Percentiles rank a stretch among this genome's conserved stretches.
Evolutionary conservation across 2,888 invertebrate species (phyloP).

Genomic region (Carpatolechia fugitivella): DNA sequence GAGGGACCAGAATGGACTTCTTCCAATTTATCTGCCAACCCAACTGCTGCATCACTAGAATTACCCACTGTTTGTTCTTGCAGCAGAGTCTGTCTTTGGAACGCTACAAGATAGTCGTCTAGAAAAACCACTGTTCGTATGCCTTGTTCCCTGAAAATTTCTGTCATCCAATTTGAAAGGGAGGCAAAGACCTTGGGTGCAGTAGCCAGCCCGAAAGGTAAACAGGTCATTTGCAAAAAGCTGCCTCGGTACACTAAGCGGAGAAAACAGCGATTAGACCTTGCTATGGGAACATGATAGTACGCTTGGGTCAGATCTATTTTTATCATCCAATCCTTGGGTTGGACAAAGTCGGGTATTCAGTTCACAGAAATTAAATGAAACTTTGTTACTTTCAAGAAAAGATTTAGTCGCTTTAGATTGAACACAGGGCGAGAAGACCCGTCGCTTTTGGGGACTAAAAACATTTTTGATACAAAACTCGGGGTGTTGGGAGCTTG

Average conservation of each 20-base stretch:
- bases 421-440: constrained; percentile 20
- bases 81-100: constrained; percentile 2
- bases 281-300: constrained; percentile 16
- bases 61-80: not conserved
- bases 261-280: constrained; percentile 13
- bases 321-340: constrained; percentile 19
- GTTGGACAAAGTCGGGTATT: constrained; percentile 18
- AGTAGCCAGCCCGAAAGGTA: constrained; percentile 24
- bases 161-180: constrained; percentile 23
- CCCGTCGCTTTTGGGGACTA: constrained; percentile 22
- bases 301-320: constrained; percentile 20
- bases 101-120: constrained; percentile 18
- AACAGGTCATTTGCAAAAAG: constrained; percentile 23
- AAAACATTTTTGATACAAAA: constrained; percentile 23
- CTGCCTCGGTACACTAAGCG: constrained; percentile 9
- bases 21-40: constrained; percentile 18
- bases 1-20: constrained; percentile 16
- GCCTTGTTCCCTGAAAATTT: constrained; percentile 17
- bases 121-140: constrained; percentile 19
- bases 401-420: constrained; percentile 19
- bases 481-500: constrained; percentile 14
- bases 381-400: constrained; percentile 14
- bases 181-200: constrained; percentile 22
- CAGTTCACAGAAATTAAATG: constrained; percentile 19
- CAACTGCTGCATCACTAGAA: constrained; percentile 5